Conservation (phyloP, 2,888 invertebrate species). For the Nomada fucata region DNA sequence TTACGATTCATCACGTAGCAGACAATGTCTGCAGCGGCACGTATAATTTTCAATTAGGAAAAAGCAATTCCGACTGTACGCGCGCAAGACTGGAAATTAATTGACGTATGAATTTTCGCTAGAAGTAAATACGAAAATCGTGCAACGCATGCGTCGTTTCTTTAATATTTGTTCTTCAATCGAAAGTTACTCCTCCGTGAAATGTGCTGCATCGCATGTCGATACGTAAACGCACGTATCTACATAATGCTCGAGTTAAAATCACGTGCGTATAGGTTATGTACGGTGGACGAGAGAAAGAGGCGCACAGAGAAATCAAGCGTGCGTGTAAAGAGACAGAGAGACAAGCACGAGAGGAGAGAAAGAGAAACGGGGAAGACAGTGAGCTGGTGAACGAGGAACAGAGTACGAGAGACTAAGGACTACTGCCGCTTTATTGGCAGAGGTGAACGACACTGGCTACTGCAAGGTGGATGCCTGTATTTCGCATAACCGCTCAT, state of each 20-base stretch:
- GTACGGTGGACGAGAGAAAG: slow-evolving; percentile 32
- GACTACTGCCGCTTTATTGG: slow-evolving; percentile 70
- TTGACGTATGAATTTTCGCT: not conserved
- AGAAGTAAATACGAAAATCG: not conserved
- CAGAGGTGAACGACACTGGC: slow-evolving; percentile 76
- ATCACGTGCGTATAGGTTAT: slow-evolving; percentile 67
- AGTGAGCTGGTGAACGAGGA: slow-evolving; percentile 22
- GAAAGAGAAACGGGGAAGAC: slow-evolving; percentile 36
- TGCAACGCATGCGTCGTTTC: not conserved
- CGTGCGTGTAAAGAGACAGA: slow-evolving; percentile 33
- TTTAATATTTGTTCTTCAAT: not conserved
- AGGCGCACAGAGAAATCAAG: slow-evolving; percentile 35
- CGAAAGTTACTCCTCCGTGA: slow-evolving; percentile 10
- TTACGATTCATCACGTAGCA: slow-evolving; percentile 9
- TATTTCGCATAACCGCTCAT: slow-evolving; percentile 66
- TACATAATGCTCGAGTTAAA: slow-evolving; percentile 19
- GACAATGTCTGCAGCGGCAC: not conserved
- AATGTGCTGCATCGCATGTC: slow-evolving; percentile 34
- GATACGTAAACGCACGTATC: slow-evolving; percentile 39
- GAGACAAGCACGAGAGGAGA: slow-evolving; percentile 40
- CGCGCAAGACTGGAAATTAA: not conserved
- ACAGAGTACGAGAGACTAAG: slow-evolving; percentile 46
- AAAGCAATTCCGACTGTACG: not conserved
- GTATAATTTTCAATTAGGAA: slow-evolving; percentile 22
- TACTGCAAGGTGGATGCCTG: slow-evolving; percentile 66